These are phyloP conservation scores for Trypoxylon attenuatum DNA, from an alignment of 2,888 invertebrate genomes.

Conservation along the genomic window DNA sequence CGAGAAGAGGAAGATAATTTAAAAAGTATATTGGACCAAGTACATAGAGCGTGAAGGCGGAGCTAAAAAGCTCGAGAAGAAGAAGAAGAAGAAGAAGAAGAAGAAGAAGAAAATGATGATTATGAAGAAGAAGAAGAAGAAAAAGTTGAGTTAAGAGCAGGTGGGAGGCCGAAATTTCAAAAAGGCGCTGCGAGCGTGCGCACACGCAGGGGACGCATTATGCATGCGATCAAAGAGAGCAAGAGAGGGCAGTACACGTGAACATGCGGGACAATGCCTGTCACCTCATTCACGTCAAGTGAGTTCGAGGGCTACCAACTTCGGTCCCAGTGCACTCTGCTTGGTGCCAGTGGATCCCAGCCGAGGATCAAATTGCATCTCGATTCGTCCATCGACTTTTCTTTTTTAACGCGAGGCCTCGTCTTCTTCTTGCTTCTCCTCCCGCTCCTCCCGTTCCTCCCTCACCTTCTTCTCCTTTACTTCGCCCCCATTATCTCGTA, in stretches of 20 bases:
- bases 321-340: slow-evolving; percentile 42
- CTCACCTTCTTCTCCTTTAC: slow-evolving; percentile 3
- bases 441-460: neutral
- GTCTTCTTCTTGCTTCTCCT: slow-evolving; percentile 37
- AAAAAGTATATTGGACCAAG: slow-evolving; percentile 7
- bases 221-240: slow-evolving; percentile 58
- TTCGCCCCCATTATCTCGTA: slow-evolving; percentile 6
- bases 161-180: slow-evolving; percentile 16
- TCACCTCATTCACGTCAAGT: slow-evolving; percentile 62
- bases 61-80: neutral
- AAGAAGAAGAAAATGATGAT: neutral
- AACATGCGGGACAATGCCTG: slow-evolving; percentile 60
- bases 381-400: slow-evolving; percentile 68
- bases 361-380: slow-evolving; percentile 69
- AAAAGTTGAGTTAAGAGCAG: neutral
- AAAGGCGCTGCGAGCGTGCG: slow-evolving; percentile 65
- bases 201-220: slow-evolving; percentile 53
- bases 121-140: slow-evolving; percentile 20
- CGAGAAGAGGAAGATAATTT: no score
- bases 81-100: neutral
- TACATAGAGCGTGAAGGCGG: slow-evolving; percentile 11
- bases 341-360: slow-evolving; percentile 40
- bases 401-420: slow-evolving; percentile 53
- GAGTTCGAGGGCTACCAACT: slow-evolving; percentile 61
- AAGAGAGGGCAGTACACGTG: slow-evolving; percentile 51